Conservation (phyloP, 1,140 invertebrate species). For the Rhagoletis pomonella region DNA sequence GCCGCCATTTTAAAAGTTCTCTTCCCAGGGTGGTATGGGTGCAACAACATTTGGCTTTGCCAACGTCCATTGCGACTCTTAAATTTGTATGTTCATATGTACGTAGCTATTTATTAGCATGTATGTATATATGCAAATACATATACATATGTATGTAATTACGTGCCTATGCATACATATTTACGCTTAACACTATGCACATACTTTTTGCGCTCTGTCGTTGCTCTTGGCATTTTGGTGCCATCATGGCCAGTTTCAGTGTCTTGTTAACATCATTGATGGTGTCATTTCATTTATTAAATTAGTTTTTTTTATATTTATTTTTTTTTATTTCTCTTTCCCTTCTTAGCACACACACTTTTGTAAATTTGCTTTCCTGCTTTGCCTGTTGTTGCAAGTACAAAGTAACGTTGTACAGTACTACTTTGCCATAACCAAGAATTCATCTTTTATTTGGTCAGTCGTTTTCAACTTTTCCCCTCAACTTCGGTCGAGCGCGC, state of each 20-base stretch:
- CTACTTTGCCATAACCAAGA: not conserved
- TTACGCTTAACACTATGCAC: not conserved
- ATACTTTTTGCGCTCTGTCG: not conserved
- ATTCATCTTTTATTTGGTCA: not conserved
- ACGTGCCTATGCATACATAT: not conserved
- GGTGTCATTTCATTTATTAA: slow-evolving; percentile 44
- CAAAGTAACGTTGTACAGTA: not conserved
- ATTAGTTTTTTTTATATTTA: slow-evolving; percentile 22
- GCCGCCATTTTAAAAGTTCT: slow-evolving; percentile 18
- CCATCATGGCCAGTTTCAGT: slow-evolving; percentile 19
- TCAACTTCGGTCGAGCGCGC: too few relatives aligned
- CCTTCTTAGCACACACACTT: not conserved
- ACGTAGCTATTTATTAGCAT: not conserved
- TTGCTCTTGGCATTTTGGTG: not conserved
- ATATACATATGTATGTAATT: not conserved
- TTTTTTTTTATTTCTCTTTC: slow-evolving; percentile 6
- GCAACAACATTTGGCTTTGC: not conserved
- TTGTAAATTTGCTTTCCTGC: not conserved
- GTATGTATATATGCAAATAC: not conserved
- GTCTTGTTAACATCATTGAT: slow-evolving; percentile 36
- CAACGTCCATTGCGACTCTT: not conserved
- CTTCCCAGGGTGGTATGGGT: not conserved
- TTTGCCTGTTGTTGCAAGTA: not conserved
- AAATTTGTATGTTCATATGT: not conserved
- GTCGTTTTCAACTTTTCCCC: too few relatives aligned